Evolutionary conservation across 2,113 vertebrate genomes (phyloP).

Genomic region (Ibidorhyncha struthersii): DNA sequence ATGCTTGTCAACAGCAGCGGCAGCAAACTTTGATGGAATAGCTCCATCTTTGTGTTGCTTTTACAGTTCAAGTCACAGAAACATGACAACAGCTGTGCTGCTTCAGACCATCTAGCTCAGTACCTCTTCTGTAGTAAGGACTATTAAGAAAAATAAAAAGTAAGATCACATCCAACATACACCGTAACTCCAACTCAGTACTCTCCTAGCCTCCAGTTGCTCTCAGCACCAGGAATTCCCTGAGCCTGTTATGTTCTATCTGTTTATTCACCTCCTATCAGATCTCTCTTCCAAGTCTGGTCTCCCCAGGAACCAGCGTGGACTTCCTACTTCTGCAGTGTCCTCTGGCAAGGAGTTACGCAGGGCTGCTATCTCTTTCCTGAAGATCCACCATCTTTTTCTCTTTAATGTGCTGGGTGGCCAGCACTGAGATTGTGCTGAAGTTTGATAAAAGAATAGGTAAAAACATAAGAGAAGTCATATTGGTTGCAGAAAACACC

Average conservation of each 20-base stretch:
- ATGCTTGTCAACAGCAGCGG: background rate
- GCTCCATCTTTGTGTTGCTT: background rate
- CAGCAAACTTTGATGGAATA: background rate
- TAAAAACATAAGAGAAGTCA: background rate
- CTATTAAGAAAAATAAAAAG: background rate
- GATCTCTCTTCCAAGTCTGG: background rate
- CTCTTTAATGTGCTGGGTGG: background rate
- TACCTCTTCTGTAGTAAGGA: background rate
- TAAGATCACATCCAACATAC: background rate
- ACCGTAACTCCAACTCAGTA: background rate
- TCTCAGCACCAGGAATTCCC: background rate
- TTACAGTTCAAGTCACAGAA: background rate
- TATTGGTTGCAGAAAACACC: background rate
- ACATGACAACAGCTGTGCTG: background rate
- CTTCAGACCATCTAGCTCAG: background rate
- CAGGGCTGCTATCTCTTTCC: background rate
- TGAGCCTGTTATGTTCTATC: background rate
- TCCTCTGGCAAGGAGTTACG: background rate
- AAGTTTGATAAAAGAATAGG: background rate
- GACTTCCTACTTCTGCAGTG: background rate
- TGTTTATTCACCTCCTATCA: background rate
- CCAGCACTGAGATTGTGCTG: background rate
- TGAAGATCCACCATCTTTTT: background rate
- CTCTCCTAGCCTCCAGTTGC: background rate
- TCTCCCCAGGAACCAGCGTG: fast-evolving